Base-by-base conservation (phyloP, 1,140 invertebrate genomes). In the Ips typographus region DNA sequence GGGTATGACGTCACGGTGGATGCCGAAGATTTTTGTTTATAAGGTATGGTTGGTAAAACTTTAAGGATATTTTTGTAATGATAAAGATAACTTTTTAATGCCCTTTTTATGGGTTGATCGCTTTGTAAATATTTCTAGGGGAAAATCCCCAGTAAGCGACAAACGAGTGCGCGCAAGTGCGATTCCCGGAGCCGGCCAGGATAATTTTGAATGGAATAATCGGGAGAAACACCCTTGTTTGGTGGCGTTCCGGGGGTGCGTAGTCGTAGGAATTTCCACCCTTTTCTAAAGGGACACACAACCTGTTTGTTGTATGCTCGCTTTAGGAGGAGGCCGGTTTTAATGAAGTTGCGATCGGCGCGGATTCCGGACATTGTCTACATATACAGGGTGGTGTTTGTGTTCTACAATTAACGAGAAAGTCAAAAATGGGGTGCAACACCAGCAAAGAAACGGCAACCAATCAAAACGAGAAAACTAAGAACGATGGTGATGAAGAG, bases 381-480 rank as follows among this genome's bases (percentile, higher is more conserved):
- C 36, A 38, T 59, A 47, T 56, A 49, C 40, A 47, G 39, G 57
- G 57, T 22, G 40, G 41, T 49, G 57, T 42, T 8, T 41, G 57
- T 42, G 57, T 40, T 44, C 44, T 8, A 42, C 36, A 65, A 40
- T 40, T 38, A 0, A 41, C 39, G 41, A 40, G 41, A 40, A 8
- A n/a, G 39, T 42, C 40, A 2, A 59, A 40, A 3, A 59, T 78
- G 75, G 75, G 75, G 47, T 78, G 77, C 49, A 78, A 78, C 58
- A 77, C 77, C 3, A 78, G 77, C 53, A 77, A 78, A 65, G 77
- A 77, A 53, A 71, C 75, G 2, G 56, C 57, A 7, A 49, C 68
- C 49, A 38, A 39, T 22, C 66, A 74, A 59, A 71, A 64, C 58
- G 68, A 57, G 37, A 60, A 73, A 68, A 73, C 68, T 57, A 59